These are phyloP conservation scores for Eumaeus atala DNA, from an alignment of 1,140 invertebrate species.

Conservation along the genomic window DNA sequence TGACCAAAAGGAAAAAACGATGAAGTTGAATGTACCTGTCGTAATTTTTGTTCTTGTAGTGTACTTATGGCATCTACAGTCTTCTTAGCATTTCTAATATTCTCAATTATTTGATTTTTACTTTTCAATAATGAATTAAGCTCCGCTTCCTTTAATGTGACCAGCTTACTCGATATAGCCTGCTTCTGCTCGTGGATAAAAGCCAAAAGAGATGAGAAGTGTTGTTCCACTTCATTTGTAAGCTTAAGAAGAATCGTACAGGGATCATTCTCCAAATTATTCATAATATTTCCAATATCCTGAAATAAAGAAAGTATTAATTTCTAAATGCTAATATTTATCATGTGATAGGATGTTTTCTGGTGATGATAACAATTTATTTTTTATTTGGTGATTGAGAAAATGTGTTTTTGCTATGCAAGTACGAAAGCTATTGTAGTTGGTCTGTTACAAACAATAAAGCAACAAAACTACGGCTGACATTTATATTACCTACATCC, in stretches of 20 bases:
- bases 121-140: constrained; percentile 41
- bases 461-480: no score
- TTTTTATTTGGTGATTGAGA: no score
- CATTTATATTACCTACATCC: no score
- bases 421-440: no score
- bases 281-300: constrained; percentile 50
- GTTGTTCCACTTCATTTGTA: constrained; percentile 42
- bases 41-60: constrained; percentile 35
- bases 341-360: no score
- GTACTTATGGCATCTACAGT: constrained; percentile 36
- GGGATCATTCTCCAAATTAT: constrained; percentile 41
- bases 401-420: no score
- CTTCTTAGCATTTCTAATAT: constrained; percentile 38
- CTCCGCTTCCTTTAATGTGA: constrained; percentile 39
- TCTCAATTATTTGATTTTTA: constrained; percentile 36
- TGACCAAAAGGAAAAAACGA: no score
- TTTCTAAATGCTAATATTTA: no score
- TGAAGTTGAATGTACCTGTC: constrained; percentile 33
- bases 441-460: no score
- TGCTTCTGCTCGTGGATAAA: constrained; percentile 48
- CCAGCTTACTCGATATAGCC: constrained; percentile 31
- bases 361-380: no score
- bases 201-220: constrained; percentile 46
- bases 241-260: constrained; percentile 32
- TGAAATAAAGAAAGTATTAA: constrained; percentile 22